Base-by-base conservation (phyloP, 2,113 vertebrate genomes). In the Galeopterus variegatus region DNA sequence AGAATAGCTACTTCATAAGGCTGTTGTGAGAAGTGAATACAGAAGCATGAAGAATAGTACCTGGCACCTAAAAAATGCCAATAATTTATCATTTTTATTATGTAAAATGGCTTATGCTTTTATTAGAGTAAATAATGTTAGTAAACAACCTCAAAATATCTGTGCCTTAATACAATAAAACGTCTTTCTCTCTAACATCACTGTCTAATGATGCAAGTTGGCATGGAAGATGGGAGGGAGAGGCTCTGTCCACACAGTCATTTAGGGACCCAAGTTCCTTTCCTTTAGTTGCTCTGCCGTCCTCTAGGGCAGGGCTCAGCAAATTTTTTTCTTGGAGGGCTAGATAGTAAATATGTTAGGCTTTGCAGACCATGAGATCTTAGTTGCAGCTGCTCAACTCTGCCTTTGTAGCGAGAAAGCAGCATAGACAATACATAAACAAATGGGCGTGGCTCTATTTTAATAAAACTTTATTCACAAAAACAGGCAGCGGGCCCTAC, bases 401-500 rank as follows among this genome's bases (percentile, higher is more conserved):
- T 52, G 41, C 41, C n/a, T 86, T n/a, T 65, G 76, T 28, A 50
- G 26, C 23, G 1, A 58, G n/a, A 56, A 81, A 77, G 76, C 15
- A 58, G n/a, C 69, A 21, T 3, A 23, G 17, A 14, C 12, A 70
- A 54, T 7, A 79, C 8, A 84, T 26, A 69, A 65, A 36, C 14
- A 86, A 92, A 75, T 23, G 15, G 15, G 36, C 52, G 23, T 52
- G 41, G 41, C 62, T 84, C 12, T 52, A 62, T 62, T 92, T 91
- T 70, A 89, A 54, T 79, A 82, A 94, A 92, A 79, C 56, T 80
- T 92, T 33, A 82, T 79, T 79, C 60, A 58, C 14, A 84, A 62
- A 83, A 70, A 48, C 36, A 83, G 28, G 45, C 79, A 94, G 33
- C 56, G 41, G 73, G 10, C 23, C 50, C 12, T 52, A 33, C 72